These are phyloP conservation scores for Nothobranchius furzeri DNA, from an alignment of 2,113 vertebrate species.

Conservation along the genomic window DNA sequence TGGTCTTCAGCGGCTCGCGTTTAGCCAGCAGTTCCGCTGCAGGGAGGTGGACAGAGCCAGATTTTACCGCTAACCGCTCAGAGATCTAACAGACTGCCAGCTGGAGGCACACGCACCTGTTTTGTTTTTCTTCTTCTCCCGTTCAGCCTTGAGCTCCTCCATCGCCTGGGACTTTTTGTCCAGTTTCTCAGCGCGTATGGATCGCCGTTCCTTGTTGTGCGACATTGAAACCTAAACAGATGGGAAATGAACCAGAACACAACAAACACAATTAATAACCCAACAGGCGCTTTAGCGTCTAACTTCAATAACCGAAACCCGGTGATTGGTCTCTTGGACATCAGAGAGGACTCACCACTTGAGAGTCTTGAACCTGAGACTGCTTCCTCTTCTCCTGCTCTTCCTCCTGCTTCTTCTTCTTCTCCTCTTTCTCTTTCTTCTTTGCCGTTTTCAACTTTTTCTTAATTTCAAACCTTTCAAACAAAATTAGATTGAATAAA, in stretches of 20 bases:
- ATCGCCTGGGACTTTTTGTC: conserved; percentile 99
- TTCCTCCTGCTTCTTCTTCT: conserved; percentile 97
- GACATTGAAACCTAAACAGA: conserved; percentile 77
- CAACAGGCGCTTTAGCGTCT: too few relatives aligned
- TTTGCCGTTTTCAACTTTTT: conserved; percentile 98
- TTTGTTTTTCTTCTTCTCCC: conserved; percentile 98
- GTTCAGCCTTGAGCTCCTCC: conserved; percentile 96
- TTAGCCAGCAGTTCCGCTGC: conserved; percentile 94
- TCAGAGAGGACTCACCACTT: conserved; percentile 81
- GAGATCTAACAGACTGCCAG: background rate
- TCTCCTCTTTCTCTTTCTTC: conserved; percentile 98
- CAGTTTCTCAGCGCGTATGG: conserved; percentile 95
- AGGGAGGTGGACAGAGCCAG: background rate
- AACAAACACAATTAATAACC: background rate
- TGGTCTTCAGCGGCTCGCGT: conserved; percentile 95
- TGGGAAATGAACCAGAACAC: background rate
- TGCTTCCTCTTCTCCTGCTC: conserved; percentile 96
- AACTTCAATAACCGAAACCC: too few relatives aligned
- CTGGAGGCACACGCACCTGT: conserved; percentile 82
- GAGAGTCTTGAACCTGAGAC: conserved; percentile 93
- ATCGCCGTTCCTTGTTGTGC: conserved; percentile 96
- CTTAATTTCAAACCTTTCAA: conserved; percentile 95
- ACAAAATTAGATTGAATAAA: conserved; percentile 4
- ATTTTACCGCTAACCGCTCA: background rate
- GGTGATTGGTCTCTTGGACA: too few relatives aligned